These are phyloP conservation scores for Argentina silus DNA, from an alignment of 2,797 vertebrate genomes.

Conservation along the genomic window DNA sequence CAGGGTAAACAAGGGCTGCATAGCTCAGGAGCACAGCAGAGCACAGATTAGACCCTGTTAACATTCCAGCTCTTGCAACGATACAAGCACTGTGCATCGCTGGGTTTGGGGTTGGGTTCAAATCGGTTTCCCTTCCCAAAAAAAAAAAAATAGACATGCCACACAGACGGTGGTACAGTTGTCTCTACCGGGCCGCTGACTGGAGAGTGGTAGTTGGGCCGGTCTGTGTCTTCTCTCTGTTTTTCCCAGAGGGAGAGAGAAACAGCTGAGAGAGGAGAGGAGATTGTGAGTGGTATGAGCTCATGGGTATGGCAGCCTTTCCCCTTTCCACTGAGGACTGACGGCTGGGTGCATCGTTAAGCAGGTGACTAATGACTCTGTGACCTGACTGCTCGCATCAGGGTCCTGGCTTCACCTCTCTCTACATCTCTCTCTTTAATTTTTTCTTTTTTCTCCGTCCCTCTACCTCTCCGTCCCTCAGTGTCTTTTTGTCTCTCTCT, in stretches of 20 bases:
- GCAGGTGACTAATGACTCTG: conserved; percentile 29
- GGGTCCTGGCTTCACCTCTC: conserved; percentile 26
- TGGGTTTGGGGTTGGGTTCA: too few relatives aligned
- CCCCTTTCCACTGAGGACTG: conserved; percentile 15
- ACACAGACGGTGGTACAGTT: too few relatives aligned
- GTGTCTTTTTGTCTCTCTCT: neutral
- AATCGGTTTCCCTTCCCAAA: too few relatives aligned
- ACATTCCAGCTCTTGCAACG: conserved; percentile 40
- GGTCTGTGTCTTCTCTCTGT: too few relatives aligned
- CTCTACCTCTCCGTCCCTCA: neutral
- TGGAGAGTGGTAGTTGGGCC: too few relatives aligned
- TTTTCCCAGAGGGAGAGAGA: conserved; percentile 29
- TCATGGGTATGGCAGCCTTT: conserved; percentile 39
- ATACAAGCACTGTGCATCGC: neutral
- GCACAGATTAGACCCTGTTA: conserved; percentile 64
- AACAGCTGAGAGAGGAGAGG: conserved; percentile 31
- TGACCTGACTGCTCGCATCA: conserved; percentile 37
- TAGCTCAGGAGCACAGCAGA: conserved; percentile 67
- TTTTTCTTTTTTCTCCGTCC: neutral
- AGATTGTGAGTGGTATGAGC: conserved; percentile 34
- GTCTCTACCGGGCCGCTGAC: too few relatives aligned
- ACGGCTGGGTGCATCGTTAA: conserved; percentile 37
- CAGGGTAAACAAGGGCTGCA: conserved; percentile 79
- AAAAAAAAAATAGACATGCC: too few relatives aligned
- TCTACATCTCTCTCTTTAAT: neutral